Evolutionary conservation across 2,113 vertebrate species (phyloP), one percentile per base, ranked within the genome.

Genomic region (Montifringilla adamsi): DNA sequence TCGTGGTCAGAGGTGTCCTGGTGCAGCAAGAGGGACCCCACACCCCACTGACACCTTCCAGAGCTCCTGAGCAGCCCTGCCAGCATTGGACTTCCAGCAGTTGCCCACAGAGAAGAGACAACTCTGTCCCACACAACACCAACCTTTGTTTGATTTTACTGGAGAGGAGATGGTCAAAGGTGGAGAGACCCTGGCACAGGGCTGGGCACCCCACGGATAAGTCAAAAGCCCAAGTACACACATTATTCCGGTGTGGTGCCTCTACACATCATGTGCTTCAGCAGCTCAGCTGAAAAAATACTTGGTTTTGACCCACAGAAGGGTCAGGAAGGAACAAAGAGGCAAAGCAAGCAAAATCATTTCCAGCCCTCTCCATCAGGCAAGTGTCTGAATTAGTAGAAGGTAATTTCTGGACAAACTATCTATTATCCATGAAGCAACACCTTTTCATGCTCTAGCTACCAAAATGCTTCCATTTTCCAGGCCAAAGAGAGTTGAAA

Each of bases 271-370:
- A 23, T 1, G 1, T 31, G 41, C 20, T 70, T 30, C 7, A 27
- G 37, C 74, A 74, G 46, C 77, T 81, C 81, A 84, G 67, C 49
- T 75, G 67, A 79, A 92, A 93, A 85, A 87, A 44, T 5, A 63
- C 60, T 49, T 24, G 23, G n/a, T 43, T 93, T 79, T 8, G 5
- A 90, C 47, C 44, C 68, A 92, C n/a, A 46, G 30, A 55, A 92
- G 27, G 50, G 63, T 62, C 53, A 86, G 82, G 55, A 77, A 80
- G n/a, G 9, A 84, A 64, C 19, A 93, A 76, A 75, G 23, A 46
- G 46, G 11, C 30, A 73, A 79, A 79, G 41, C 21, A 84, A 84
- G 78, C n/a, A 90, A 89, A 92, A 88, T 74, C 2, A 83, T 37
- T 83, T 53, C 59, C 76, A 77, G 58, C 23, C 27, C 33, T 88